Conservation (phyloP, 2,113 vertebrate genomes). For the Motacilla alba region DNA sequence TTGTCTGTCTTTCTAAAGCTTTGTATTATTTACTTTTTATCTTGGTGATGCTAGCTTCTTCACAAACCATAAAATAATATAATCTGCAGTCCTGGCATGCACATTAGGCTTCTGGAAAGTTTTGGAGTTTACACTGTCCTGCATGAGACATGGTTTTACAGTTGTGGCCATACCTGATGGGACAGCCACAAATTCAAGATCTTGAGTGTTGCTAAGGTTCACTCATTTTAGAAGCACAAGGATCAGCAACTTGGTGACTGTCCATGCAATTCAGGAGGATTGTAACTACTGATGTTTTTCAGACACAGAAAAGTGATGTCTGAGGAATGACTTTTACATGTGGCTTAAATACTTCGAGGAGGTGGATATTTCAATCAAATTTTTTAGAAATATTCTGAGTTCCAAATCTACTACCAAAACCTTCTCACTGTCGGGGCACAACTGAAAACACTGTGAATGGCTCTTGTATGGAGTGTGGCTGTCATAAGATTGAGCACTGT, state of each 20-base stretch:
- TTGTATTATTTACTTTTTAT: background rate
- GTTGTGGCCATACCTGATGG: background rate
- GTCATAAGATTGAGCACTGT: background rate
- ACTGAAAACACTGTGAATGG: background rate
- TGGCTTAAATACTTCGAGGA: background rate
- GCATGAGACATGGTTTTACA: background rate
- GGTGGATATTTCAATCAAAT: background rate
- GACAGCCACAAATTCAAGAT: background rate
- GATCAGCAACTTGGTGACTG: background rate
- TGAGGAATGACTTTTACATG: background rate
- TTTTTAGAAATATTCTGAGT: background rate
- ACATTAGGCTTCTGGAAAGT: background rate
- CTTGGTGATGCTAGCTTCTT: background rate
- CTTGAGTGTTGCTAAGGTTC: background rate
- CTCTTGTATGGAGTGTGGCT: background rate
- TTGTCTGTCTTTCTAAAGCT: background rate
- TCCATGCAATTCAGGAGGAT: background rate
- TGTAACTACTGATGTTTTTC: background rate
- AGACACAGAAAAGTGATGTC: background rate
- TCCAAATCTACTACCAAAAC: background rate
- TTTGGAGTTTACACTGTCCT: background rate
- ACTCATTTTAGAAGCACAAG: background rate
- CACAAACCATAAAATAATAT: background rate
- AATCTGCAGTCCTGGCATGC: background rate
- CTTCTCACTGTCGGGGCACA: background rate